phyloP scores from a whole-genome alignment of 2,797 vertebrate species.

The Liparis tanakae region DNA sequence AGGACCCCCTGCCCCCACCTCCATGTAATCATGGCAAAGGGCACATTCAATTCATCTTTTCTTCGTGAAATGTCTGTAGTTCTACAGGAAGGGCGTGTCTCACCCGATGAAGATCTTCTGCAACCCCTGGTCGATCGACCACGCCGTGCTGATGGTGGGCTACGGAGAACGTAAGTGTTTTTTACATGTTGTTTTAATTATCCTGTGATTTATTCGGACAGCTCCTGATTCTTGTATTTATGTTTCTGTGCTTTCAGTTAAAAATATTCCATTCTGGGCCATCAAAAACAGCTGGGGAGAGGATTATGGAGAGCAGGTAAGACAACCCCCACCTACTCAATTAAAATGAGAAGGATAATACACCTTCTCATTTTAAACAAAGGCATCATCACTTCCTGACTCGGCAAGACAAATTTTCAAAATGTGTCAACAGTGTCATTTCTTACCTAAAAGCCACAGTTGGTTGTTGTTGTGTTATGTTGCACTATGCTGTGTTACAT shows the following conservation, averaged over 20 bases:
- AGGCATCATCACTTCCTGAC: background rate
- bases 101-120: constrained; percentile 89
- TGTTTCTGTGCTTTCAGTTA: constrained; percentile 75
- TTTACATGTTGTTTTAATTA: background rate
- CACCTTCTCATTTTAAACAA: background rate
- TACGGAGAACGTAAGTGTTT: constrained; percentile 88
- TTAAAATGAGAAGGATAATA: background rate
- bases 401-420: background rate
- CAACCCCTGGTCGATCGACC: constrained; percentile 92
- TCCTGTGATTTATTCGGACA: background rate
- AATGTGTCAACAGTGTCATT: background rate
- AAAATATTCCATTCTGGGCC: constrained; percentile 89
- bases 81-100: constrained; percentile 90
- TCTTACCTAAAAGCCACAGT: background rate
- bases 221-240: background rate
- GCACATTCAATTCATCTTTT: background rate
- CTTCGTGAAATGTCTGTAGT: constrained; percentile 71
- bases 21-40: background rate
- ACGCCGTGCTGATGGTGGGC: constrained; percentile 91
- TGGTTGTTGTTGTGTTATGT: background rate
- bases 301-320: constrained; percentile 92
- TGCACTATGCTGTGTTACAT: background rate
- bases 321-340: background rate
- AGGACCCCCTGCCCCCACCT: background rate
- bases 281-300: constrained; percentile 96